Percentiles rank a stretch among this genome's conserved stretches.
phyloP scores from a whole-genome alignment of 1,140 invertebrate species.

The Homalodisca vitripennis region DNA sequence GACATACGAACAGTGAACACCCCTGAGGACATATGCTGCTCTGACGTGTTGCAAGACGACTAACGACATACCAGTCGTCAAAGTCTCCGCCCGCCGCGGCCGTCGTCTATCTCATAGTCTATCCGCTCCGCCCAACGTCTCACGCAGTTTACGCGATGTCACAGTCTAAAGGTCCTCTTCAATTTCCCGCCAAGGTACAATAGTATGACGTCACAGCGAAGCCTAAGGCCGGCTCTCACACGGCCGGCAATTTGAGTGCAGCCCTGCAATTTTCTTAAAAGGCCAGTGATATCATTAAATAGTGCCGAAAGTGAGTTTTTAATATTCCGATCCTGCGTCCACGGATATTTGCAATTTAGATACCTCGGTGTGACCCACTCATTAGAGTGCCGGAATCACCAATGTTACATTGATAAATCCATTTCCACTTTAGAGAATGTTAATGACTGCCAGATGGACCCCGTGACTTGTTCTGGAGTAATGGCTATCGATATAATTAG shows the following conservation, averaged over 20 bases:
- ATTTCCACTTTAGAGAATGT: too few species aligned
- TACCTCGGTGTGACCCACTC: background rate
- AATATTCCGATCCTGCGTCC: background rate
- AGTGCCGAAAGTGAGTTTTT: background rate
- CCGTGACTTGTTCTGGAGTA: too few species aligned
- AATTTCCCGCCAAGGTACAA: background rate
- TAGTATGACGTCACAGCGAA: constrained; percentile 2
- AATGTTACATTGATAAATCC: too few species aligned
- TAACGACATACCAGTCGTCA: too few species aligned
- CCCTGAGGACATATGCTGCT: too few species aligned
- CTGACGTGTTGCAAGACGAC: too few species aligned
- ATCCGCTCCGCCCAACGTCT: background rate
- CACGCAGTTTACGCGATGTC: constrained; percentile 2
- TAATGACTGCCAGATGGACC: too few species aligned
- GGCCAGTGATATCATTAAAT: too few species aligned
- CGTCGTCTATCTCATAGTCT: too few species aligned
- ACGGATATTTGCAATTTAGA: background rate
- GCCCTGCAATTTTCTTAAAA: background rate
- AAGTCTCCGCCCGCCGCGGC: too few species aligned
- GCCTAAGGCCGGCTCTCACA: background rate
- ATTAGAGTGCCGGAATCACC: background rate
- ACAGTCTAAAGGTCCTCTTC: constrained; percentile 18
- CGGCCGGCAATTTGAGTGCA: background rate
- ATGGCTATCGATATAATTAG: too few species aligned
- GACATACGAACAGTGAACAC: too few species aligned